Evolutionary conservation across 2,113 vertebrate species (phyloP).

Genomic region (Acrocephalus arundinaceus): DNA sequence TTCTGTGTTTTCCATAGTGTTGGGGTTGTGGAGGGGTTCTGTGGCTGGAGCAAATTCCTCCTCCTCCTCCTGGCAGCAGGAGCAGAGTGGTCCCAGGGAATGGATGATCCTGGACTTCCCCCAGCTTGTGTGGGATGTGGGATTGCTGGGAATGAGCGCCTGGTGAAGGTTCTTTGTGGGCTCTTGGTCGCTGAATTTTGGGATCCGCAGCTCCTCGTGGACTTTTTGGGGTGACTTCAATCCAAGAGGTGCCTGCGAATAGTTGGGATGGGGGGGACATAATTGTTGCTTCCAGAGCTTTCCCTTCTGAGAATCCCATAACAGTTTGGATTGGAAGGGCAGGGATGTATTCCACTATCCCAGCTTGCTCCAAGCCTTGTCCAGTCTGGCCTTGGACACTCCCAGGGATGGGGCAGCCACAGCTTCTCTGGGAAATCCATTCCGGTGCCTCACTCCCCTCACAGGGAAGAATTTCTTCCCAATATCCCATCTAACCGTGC

Average conservation of each 20-base stretch:
- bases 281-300: background rate
- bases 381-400: background rate
- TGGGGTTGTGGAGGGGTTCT: background rate
- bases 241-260: background rate
- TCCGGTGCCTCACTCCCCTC: background rate
- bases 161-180: accelerated
- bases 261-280: accelerated
- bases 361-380: accelerated
- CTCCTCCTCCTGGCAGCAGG: background rate
- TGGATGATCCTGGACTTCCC: background rate
- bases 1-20: accelerated
- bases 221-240: background rate
- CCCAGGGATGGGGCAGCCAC: background rate
- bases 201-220: background rate
- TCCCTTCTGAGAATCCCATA: background rate
- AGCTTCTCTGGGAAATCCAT: background rate
- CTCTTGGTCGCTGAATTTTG: accelerated
- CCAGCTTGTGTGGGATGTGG: background rate
- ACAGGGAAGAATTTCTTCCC: background rate
- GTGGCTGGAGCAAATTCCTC: background rate
- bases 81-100: background rate
- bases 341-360: background rate
- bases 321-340: background rate
- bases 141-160: background rate
- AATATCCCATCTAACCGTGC: accelerated